phyloP scores from a whole-genome alignment of 2,113 vertebrate genomes.

The Cynopterus brachyotis region DNA sequence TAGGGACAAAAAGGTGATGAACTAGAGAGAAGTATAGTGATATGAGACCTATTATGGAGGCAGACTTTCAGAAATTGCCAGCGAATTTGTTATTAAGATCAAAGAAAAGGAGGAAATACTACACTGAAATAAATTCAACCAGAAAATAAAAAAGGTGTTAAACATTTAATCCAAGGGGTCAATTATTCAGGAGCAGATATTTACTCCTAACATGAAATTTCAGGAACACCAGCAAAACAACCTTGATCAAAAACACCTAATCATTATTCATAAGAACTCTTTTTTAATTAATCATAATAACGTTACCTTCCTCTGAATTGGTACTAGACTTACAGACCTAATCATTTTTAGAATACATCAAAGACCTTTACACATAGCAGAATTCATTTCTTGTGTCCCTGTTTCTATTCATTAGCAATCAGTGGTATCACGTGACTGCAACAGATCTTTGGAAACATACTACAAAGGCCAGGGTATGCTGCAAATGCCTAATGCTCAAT shows the following conservation, averaged over 20 bases:
- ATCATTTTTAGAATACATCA: not conserved
- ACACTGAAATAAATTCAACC: not conserved
- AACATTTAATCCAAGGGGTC: not conserved
- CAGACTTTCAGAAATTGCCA: not conserved
- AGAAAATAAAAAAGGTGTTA: not conserved
- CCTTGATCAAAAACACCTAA: not conserved
- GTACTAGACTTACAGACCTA: not conserved
- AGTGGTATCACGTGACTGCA: not conserved
- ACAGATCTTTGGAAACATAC: not conserved
- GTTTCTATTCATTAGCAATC: not conserved
- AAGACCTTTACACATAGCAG: not conserved
- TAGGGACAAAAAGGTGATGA: not conserved
- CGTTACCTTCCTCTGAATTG: not conserved
- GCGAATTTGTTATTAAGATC: too few relatives aligned
- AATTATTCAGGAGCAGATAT: not conserved
- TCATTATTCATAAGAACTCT: not conserved
- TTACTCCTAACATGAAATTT: not conserved
- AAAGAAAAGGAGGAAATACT: too few relatives aligned
- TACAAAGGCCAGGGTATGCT: not conserved
- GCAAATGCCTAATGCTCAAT: not conserved
- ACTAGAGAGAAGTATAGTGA: not conserved
- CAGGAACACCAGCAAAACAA: not conserved
- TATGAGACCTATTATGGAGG: not conserved
- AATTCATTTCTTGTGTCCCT: not conserved
- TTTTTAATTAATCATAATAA: not conserved